Base-by-base conservation (phyloP, 2,888 invertebrate species). In the Shargacucullia verbasci region DNA sequence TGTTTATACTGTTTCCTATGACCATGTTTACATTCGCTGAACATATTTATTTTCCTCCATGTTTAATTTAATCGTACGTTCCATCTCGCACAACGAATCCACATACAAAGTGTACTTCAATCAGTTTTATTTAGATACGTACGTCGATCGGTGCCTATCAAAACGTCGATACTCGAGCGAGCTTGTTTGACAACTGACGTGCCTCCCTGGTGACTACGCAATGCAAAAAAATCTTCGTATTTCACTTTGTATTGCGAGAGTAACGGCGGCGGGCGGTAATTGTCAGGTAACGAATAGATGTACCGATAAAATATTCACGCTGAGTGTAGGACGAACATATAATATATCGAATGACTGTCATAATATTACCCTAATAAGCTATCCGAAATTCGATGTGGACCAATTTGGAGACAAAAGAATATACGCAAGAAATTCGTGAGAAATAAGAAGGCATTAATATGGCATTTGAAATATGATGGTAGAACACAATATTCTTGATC, bases 201-300 rank as follows among this genome's bases (percentile, higher is more conserved):
- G 49, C 37, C 31, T 76, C 66, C 66, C 70, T 35, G 40, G 62
- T 65, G 70, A 66, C 57, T 57, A 68, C 58, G 58, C 52, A 59
- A 33, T 47, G 53, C 57, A 62, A 65, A 75, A 75, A 76, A 65
- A 60, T 53, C 56, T 47, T 54, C 61, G 53, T 46, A 70, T 73
- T 70, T 62, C 73, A 66, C 68, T 68, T 66, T 70, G 48, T 73
- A 59, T 62, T 55, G 39, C 50, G 59, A 50, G 48, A 54, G 61
- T 63, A 68, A 70, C 72, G 46, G 29, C 50, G 55, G 78, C 77
- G 77, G 46, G 29, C 50, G 55, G 78, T 76, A 76, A 76, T 76
- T 76, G 76, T 74, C 75, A 74, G 75, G 60, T 74, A 70, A 76
- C 78, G 70, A 77, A 66, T 56, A 69, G 63, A 59, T 52, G 56